A percentile compares a stretch with the other conserved stretches of the same genome.
Conservation (phyloP, 1,140 invertebrate species). For the Lepidostoma basale region DNA sequence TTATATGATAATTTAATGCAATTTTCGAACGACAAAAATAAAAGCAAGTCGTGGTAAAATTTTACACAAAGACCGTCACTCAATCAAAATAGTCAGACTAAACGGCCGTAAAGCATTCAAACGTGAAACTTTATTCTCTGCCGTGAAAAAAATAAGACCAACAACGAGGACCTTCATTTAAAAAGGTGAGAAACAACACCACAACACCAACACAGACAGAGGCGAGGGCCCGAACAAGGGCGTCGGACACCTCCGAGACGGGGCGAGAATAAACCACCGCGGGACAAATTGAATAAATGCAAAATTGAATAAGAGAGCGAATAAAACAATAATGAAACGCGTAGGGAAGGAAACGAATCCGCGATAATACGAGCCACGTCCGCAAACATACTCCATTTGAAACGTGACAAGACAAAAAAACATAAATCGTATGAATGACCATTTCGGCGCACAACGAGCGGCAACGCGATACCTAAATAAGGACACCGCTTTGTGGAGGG, state of each 20-base stretch:
- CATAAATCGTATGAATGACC: slow-evolving; percentile 26
- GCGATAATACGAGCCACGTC: slow-evolving; percentile 32
- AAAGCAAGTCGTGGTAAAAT: background rate
- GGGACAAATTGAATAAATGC: slow-evolving; percentile 46
- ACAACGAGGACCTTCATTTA: slow-evolving; percentile 2
- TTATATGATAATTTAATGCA: no score
- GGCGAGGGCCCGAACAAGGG: slow-evolving; percentile 18
- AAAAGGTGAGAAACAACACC: slow-evolving; percentile 25
- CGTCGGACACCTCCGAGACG: slow-evolving; percentile 28
- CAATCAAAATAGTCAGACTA: slow-evolving; percentile 6
- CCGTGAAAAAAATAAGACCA: background rate
- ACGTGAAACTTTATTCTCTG: slow-evolving; percentile 11
- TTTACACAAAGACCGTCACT: slow-evolving; percentile 3
- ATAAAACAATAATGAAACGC: slow-evolving; percentile 42
- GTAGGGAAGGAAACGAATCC: slow-evolving; percentile 41
- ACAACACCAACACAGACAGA: slow-evolving; percentile 2
- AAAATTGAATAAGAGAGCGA: slow-evolving; percentile 46
- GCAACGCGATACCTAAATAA: slow-evolving; percentile 19
- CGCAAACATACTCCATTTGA: slow-evolving; percentile 38
- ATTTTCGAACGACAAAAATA: no score
- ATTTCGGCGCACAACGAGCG: slow-evolving; percentile 17
- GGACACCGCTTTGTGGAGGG: background rate
- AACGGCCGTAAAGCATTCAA: background rate
- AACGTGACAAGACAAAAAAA: slow-evolving; percentile 21
- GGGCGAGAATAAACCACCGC: slow-evolving; percentile 9